Evolutionary conservation across 1,140 invertebrate genomes (phyloP).

Genomic region (Aricia agestis): DNA sequence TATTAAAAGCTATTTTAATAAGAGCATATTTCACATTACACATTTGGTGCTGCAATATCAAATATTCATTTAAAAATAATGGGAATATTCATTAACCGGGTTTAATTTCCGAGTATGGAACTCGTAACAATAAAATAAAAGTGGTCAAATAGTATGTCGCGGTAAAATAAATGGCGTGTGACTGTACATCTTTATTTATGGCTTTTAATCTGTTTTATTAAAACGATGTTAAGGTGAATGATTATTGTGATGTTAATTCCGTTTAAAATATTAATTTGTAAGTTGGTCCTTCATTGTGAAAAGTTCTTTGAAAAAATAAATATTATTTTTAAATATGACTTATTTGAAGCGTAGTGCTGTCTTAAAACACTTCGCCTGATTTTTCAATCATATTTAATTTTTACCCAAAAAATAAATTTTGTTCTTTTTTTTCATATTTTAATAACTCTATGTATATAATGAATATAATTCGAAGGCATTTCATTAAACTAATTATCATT

Average conservation of each 20-base stretch:
- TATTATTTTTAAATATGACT: no score
- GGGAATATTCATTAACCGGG: conserved; percentile 4
- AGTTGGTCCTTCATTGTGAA: no score
- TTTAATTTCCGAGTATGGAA: conserved; percentile 12
- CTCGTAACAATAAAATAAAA: conserved; percentile 15
- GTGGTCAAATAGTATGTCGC: conserved; percentile 13
- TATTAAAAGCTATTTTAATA: not conserved
- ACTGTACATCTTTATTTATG: conserved; percentile 5
- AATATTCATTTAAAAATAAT: conserved; percentile 12
- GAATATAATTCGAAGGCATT: no score
- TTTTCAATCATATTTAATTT: no score
- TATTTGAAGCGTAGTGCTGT: no score
- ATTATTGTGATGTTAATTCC: not conserved
- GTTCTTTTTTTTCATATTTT: no score
- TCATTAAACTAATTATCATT: no score
- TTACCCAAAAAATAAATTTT: no score
- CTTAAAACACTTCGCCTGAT: no score
- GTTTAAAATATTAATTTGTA: not conserved
- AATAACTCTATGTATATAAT: no score
- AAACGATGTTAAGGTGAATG: not conserved
- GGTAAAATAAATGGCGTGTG: not conserved
- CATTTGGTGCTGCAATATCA: not conserved
- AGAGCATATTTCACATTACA: conserved; percentile 13
- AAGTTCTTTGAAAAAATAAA: no score
- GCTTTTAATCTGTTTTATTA: conserved; percentile 12